Base-by-base conservation (phyloP, 2,797 vertebrate genomes). In the Argentina silus region DNA sequence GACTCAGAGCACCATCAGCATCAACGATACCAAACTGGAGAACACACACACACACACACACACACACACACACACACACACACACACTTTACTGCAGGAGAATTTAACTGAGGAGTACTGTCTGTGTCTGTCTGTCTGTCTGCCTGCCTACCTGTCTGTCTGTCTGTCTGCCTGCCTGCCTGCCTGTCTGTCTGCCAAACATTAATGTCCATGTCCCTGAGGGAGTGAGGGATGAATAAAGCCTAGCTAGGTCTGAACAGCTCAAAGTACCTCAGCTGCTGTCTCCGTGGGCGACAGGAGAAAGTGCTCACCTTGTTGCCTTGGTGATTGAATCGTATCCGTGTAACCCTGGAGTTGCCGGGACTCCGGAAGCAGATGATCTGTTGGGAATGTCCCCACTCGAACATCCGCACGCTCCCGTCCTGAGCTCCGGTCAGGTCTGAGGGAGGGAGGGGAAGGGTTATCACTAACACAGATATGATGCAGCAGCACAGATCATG, bases 301-400 rank as follows among this genome's bases (percentile, higher is more conserved):
- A 36, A 4, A 53, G 57, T 36, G 64, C 23, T 59, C 55, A 98
- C 97, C 96, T 99, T 99, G 92, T 99, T 99, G 84, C 98, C 97
- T 87, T 99, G 98, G 84, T 98, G 96, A 87, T 96, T 99, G 92
- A 99, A 99, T 82, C 96, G 93, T 90, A 99, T 97, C 82, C 97
- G 93, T 76, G 97, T 99, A 77, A 99, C 93, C 87, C 98, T 94
- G 73, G 96, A 94, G 91, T 97, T 98, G 65, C 97, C 97, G 1
- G 96, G 95, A 88, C 96, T 94, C 48, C 98, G 94, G 90, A 98
- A 98, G 86, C 97, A 98, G 50, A 94, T 95, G 89, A 99, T 97
- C 91, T 99, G 97, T 86, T 99, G 97, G 1, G 96, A 96, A 78
- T 99, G 98, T 67, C 98, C 98, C 98, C 98, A 99, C 77, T 99